Conservation (phyloP, 2,113 vertebrate genomes). For the Tichodroma muraria region DNA sequence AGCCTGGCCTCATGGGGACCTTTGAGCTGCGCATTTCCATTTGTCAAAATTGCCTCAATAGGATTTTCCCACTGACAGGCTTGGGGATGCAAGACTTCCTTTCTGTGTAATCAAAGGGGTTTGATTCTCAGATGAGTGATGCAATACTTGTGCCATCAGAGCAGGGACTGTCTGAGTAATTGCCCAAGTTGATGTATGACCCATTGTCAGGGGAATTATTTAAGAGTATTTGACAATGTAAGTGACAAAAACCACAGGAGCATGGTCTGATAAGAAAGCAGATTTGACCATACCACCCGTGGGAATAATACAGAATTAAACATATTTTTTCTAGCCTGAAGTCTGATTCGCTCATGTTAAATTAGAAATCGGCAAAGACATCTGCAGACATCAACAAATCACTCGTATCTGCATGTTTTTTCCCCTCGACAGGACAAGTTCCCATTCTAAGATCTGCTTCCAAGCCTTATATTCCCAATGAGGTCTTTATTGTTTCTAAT, state of each 20-base stretch:
- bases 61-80: background rate
- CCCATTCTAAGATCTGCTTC: background rate
- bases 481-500: background rate
- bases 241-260: slow-evolving; percentile 42
- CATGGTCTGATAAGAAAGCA: slow-evolving; percentile 34
- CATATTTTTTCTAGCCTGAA: background rate
- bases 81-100: background rate
- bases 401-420: background rate
- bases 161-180: background rate
- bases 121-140: background rate
- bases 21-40: background rate
- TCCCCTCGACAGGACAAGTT: background rate
- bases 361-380: slow-evolving; percentile 9
- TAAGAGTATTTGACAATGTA: background rate
- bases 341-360: background rate
- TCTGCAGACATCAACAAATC: slow-evolving; percentile 11
- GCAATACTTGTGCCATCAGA: slow-evolving; percentile 13
- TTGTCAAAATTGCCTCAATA: background rate
- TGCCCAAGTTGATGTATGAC: background rate
- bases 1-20: rapidly evolving
- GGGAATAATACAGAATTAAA: slow-evolving; percentile 33
- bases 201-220: slow-evolving; percentile 7
- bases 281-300: background rate
- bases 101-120: background rate
- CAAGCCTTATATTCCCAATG: background rate